phyloP scores from a whole-genome alignment of 2,113 vertebrate genomes.

The Centropus bengalensis region DNA sequence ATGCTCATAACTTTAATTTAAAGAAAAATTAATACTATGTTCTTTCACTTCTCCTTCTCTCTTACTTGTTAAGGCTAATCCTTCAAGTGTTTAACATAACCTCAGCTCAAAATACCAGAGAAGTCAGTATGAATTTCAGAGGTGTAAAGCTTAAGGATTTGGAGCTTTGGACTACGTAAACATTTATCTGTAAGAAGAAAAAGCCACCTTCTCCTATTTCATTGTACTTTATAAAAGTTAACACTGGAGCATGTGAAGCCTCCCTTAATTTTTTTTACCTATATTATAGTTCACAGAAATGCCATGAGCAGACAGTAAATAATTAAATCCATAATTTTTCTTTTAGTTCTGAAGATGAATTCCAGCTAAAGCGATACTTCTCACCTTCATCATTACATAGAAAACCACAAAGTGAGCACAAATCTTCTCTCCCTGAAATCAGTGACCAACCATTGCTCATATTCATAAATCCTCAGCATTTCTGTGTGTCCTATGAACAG shows the following conservation, averaged over 20 bases:
- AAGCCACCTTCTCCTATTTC: neutral
- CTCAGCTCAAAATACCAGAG: neutral
- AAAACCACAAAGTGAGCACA: neutral
- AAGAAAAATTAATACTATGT: neutral
- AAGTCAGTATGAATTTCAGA: neutral
- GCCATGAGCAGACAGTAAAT: neutral
- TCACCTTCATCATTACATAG: neutral
- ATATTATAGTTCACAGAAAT: neutral
- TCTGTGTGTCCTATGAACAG: neutral
- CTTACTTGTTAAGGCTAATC: neutral
- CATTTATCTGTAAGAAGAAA: neutral
- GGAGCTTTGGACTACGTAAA: neutral
- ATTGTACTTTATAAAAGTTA: neutral
- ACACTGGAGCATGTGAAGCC: neutral
- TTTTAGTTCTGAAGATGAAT: neutral
- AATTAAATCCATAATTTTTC: neutral
- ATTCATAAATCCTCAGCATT: neutral
- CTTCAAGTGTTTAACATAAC: neutral
- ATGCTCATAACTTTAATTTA: neutral
- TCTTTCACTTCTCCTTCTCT: rapidly evolving
- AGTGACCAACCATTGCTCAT: neutral
- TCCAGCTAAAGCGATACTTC: neutral
- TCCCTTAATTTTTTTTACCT: neutral
- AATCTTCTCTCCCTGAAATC: neutral
- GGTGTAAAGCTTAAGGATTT: neutral